A percentile compares a stretch with the other conserved stretches of the same genome.
Evolutionary conservation across 2,797 vertebrate species (phyloP).

Genomic region (Arremon brunneinucha): DNA sequence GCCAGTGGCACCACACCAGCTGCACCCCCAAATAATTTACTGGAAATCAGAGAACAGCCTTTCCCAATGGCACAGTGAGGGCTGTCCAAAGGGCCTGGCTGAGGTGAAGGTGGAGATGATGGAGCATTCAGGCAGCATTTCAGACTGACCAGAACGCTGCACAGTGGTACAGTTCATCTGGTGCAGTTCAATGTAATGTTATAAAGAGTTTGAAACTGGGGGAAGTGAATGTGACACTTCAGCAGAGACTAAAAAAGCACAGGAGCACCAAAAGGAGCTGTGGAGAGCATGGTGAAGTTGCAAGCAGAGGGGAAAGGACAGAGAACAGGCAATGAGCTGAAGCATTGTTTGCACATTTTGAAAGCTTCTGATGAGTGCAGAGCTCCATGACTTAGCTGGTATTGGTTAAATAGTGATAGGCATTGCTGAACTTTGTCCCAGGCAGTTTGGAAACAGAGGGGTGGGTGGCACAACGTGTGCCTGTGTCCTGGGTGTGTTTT

Average conservation of each 20-base stretch:
- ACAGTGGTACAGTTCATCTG: neutral
- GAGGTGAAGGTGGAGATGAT: neutral
- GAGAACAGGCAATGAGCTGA: neutral
- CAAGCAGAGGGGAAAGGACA: neutral
- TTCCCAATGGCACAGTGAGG: accelerated
- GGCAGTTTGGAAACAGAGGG: neutral
- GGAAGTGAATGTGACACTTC: accelerated
- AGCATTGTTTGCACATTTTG: neutral
- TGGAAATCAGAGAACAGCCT: neutral
- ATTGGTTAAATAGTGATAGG: neutral
- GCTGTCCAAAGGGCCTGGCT: neutral
- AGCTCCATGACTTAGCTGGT: neutral
- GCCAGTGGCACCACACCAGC: neutral
- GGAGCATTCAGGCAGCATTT: neutral
- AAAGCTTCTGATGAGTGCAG: neutral
- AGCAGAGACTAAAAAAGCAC: neutral
- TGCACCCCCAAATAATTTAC: neutral
- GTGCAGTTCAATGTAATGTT: neutral
- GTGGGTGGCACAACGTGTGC: neutral
- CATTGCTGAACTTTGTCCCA: neutral
- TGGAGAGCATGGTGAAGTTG: neutral
- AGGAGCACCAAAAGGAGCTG: neutral
- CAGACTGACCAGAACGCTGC: neutral
- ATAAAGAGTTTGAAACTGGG: neutral
- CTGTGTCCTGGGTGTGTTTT: neutral